Evolutionary conservation across 1,140 invertebrate species (phyloP).

Genomic region (Dysdera silvatica): DNA sequence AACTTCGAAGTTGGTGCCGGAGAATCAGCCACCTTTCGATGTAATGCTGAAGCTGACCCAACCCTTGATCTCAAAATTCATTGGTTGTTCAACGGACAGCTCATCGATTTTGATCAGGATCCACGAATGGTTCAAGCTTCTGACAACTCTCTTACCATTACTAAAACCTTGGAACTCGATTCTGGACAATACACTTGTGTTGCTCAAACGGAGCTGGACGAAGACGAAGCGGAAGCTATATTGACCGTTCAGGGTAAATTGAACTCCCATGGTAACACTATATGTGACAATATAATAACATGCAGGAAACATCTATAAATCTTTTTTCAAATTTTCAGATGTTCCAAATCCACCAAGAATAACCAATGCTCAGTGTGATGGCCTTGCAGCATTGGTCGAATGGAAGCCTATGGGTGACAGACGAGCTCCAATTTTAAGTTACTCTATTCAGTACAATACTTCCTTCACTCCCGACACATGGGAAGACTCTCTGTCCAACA

Average conservation of each 20-base stretch:
- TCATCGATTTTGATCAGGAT: constrained; percentile 28
- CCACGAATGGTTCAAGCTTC: constrained; percentile 43
- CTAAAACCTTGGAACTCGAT: constrained; percentile 86
- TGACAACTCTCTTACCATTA: constrained; percentile 87
- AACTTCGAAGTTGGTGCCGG: constrained; percentile 84
- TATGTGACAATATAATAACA: not conserved
- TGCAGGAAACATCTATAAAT: not conserved
- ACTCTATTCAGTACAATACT: constrained; percentile 88
- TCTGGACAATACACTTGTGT: constrained; percentile 93
- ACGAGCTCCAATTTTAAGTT: constrained; percentile 84
- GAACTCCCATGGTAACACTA: too few relatives aligned
- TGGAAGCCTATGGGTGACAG: constrained; percentile 90
- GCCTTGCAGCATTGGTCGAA: constrained; percentile 60
- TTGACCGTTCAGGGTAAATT: constrained; percentile 68
- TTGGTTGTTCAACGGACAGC: constrained; percentile 31
- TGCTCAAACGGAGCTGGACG: constrained; percentile 79
- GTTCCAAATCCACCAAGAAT: constrained; percentile 81
- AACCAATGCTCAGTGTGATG: constrained; percentile 56
- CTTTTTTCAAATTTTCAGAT: constrained; percentile 48
- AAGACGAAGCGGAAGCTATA: constrained; percentile 70
- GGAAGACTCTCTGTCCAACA: constrained; percentile 63
- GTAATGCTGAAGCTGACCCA: constrained; percentile 79
- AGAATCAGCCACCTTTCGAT: constrained; percentile 79
- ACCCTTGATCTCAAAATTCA: constrained; percentile 64
- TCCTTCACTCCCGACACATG: constrained; percentile 87